A percentile compares a stretch with the other conserved stretches of the same genome.
Conservation (phyloP, 2,113 vertebrate species). For the Centropus unirufus region DNA sequence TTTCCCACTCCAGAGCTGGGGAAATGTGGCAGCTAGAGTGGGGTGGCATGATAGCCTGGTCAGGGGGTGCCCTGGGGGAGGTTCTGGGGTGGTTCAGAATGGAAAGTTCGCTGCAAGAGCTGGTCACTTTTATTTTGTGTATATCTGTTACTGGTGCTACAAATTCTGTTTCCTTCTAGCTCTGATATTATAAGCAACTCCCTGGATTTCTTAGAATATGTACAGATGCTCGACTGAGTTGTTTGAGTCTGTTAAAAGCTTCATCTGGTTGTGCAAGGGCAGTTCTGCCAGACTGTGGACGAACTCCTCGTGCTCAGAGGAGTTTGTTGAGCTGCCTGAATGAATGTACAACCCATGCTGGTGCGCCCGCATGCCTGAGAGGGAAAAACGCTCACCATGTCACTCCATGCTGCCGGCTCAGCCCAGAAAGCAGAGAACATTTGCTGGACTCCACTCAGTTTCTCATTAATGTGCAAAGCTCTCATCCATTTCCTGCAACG, state of each 20-base stretch:
- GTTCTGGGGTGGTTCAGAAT: background rate
- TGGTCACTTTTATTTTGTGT: background rate
- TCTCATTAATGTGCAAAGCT: background rate
- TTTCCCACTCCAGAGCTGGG: fast-evolving
- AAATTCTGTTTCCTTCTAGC: background rate
- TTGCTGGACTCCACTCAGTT: background rate
- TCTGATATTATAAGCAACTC: background rate
- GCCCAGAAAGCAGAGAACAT: background rate
- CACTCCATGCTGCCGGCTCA: background rate
- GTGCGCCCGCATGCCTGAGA: background rate
- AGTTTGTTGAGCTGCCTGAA: background rate
- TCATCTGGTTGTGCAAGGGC: fast-evolving
- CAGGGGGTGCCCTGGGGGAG: fast-evolving
- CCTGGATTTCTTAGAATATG: background rate
- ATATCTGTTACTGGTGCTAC: background rate
- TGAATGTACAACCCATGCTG: background rate
- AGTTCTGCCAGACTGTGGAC: background rate
- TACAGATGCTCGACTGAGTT: background rate
- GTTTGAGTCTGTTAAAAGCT: background rate
- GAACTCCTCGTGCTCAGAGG: background rate
- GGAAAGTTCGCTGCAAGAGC: background rate
- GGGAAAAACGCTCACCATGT: fast-evolving
- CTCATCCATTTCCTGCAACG: background rate
- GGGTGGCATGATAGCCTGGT: background rate
- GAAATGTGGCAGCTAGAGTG: background rate